phyloP scores from a whole-genome alignment of 2,888 invertebrate species.

The Gymnoscelis rufifasciata region DNA sequence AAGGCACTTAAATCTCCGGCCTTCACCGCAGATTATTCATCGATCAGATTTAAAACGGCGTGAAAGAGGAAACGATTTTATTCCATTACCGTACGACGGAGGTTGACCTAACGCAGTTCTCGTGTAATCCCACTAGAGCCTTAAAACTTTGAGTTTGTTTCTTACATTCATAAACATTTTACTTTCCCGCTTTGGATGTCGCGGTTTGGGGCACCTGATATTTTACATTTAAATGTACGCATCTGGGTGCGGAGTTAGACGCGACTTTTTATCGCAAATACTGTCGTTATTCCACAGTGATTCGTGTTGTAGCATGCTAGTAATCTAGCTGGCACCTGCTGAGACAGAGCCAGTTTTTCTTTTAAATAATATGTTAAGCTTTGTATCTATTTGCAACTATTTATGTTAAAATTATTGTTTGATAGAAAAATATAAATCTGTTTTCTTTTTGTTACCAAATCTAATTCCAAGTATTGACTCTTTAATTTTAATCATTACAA shows the following conservation, averaged over 20 bases:
- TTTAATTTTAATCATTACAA: no score
- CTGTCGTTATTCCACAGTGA: background rate
- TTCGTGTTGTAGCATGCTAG: no score
- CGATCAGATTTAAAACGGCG: constrained; percentile 42
- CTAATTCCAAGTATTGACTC: no score
- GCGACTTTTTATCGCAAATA: background rate
- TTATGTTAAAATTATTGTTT: no score
- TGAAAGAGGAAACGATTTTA: constrained; percentile 55
- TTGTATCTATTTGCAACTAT: no score
- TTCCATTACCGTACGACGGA: constrained; percentile 55
- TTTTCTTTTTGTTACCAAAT: no score
- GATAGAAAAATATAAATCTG: no score
- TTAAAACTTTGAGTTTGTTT: constrained; percentile 62
- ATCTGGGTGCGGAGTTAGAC: background rate
- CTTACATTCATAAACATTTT: constrained; percentile 72
- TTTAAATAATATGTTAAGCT: no score
- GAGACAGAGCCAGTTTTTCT: no score
- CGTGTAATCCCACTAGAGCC: constrained; percentile 66
- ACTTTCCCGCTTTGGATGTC: constrained; percentile 49
- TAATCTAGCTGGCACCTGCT: no score
- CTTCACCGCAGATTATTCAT: constrained; percentile 28
- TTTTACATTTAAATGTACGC: constrained; percentile 43
- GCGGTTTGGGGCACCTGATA: constrained; percentile 44
- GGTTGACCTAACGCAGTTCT: constrained; percentile 68
- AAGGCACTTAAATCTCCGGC: constrained; percentile 12